Base-by-base conservation (phyloP, 2,888 invertebrate species). In the Drosophila sordidula region DNA sequence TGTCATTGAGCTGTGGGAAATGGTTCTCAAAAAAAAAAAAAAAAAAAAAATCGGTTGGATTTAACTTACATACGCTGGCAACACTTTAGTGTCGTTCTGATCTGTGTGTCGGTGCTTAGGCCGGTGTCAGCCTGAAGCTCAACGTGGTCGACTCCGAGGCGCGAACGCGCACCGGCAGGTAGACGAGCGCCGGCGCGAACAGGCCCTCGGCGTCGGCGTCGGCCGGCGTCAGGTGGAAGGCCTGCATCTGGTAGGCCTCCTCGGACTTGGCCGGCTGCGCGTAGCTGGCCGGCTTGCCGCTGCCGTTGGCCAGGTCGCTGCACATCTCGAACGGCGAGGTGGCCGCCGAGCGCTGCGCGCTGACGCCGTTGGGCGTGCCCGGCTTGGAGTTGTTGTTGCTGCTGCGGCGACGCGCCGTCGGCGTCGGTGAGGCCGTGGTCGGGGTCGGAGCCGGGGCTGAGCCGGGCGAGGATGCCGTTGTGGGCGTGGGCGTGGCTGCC, bases 51-150 rank as follows among this genome's bases (percentile, higher is more conserved):
- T 18, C 61, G 41, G 70, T 68, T 68, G 47, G 51, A 47, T 69
- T 62, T 47, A 75, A 87, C 87, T 71, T 74, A 76, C 75, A 64
- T 75, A 68, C 74, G 75, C 78, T 90, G 90, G 87, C 88, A 89
- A 83, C 80, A 84, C 78, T 61, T 57, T 9, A 6, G 61, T 66
- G 58, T 65, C 54, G 56, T 39, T 57, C 44, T 58, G 71, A 49
- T 34, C 49, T 44, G 6, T 50, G 29, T 47, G 32, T 34, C 42
- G 49, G 58, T 26, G 34, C 51, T 93, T 96, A 97, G 94, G 98
- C 97, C 90, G 98, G 98, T 92, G 97, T 98, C 87, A 98, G 95
- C 92, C 96, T 97, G 92, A 98, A 97, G 92, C 98, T 97, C 90
- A 97, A 96, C 86, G 97, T 97, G 88, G 98, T 94, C 84, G 97